Conservation (phyloP, 2,797 vertebrate genomes). For the Epinephelus awoara region DNA sequence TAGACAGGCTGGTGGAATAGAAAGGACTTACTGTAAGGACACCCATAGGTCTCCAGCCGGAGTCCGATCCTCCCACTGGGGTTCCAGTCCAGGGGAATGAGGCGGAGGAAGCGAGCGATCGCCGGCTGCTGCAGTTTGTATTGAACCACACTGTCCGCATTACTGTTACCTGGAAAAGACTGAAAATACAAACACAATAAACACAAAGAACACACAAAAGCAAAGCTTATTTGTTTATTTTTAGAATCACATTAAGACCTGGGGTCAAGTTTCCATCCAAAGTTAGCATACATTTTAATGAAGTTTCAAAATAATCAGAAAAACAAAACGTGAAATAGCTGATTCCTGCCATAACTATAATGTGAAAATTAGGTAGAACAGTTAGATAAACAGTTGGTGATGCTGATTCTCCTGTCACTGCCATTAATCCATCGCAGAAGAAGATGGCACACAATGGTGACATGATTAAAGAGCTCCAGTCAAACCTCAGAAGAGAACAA, state of each 20-base stretch:
- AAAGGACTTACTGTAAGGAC: conserved; percentile 90
- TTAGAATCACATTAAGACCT: background rate
- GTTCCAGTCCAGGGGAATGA: conserved; percentile 94
- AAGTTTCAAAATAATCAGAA: background rate
- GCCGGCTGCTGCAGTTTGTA: conserved; percentile 92
- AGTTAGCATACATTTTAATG: background rate
- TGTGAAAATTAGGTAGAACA: background rate
- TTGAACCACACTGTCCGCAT: conserved; percentile 94
- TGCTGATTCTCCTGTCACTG: too few species aligned
- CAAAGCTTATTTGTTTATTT: background rate
- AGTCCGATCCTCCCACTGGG: conserved; percentile 93
- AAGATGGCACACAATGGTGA: too few species aligned
- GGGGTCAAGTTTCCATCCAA: background rate
- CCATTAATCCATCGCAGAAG: too few species aligned
- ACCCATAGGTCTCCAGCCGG: conserved; percentile 93
- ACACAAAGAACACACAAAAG: background rate
- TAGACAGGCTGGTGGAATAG: background rate
- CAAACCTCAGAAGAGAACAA: too few species aligned
- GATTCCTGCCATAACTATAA: background rate
- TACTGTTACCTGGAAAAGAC: conserved; percentile 94
- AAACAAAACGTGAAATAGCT: background rate
- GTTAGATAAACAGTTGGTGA: too few species aligned
- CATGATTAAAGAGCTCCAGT: too few species aligned
- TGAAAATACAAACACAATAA: conserved; percentile 60
- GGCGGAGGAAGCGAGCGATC: conserved; percentile 91